Conservation (phyloP, 2,888 invertebrate species). For the Drosophila colorata region DNA sequence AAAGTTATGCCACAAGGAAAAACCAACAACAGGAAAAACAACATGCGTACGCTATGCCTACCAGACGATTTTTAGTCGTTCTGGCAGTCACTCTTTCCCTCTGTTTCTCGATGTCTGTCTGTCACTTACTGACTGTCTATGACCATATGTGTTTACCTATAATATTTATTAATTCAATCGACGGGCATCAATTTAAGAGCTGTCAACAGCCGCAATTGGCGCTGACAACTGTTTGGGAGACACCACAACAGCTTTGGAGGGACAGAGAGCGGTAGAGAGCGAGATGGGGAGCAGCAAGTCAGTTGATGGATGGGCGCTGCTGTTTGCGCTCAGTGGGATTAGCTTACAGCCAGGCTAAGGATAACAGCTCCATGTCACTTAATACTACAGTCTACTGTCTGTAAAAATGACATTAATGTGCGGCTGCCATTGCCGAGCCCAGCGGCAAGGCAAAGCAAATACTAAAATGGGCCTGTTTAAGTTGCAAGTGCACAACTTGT, state of each 20-base stretch:
- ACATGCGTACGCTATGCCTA: conserved; percentile 45
- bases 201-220: conserved; percentile 66
- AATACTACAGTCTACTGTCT: conserved; percentile 9
- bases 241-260: neutral
- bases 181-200: conserved; percentile 72
- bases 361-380: conserved; percentile 40
- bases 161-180: conserved; percentile 78
- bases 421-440: conserved; percentile 16
- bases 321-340: conserved; percentile 70
- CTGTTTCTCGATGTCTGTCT: conserved; percentile 2
- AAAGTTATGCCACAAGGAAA: conserved; percentile 50
- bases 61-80: neutral
- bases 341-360: conserved; percentile 60
- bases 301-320: conserved; percentile 47
- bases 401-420: conserved; percentile 39
- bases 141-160: conserved; percentile 74
- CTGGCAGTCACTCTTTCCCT: neutral
- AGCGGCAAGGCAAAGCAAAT: conserved; percentile 34
- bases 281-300: neutral
- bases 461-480: conserved; percentile 1
- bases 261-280: neutral
- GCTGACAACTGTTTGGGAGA: conserved; percentile 55
- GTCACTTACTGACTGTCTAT: conserved; percentile 4
- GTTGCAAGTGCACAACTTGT: conserved; percentile 9
- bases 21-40: conserved; percentile 59